Evolutionary conservation across 2,888 invertebrate species (phyloP).

Genomic region (Apantesis nais): DNA sequence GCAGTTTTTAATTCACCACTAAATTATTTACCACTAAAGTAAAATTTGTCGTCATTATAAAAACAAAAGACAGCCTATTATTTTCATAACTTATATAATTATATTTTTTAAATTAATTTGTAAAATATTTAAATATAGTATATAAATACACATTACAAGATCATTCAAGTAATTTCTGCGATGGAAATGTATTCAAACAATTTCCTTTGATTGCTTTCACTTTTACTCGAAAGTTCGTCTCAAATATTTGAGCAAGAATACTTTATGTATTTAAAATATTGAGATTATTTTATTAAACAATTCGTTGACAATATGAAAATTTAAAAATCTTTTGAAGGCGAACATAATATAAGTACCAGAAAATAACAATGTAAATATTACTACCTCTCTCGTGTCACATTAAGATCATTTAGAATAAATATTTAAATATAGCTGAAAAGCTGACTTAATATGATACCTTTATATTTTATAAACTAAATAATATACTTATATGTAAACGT

Average conservation of each 20-base stretch:
- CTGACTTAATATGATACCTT: too few species aligned
- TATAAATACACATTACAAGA: slow-evolving; percentile 1
- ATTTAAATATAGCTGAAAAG: too few species aligned
- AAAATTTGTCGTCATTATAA: neutral
- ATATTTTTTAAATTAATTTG: neutral
- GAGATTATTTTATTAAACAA: slow-evolving; percentile 11
- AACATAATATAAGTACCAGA: too few species aligned
- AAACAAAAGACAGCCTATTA: neutral
- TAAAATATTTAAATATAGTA: too few species aligned
- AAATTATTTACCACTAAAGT: too few species aligned
- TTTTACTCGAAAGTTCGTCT: slow-evolving; percentile 15
- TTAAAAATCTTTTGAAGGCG: neutral
- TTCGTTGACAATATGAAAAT: neutral
- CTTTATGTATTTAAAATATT: slow-evolving; percentile 11
- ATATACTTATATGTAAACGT: too few species aligned
- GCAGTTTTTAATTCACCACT: too few species aligned
- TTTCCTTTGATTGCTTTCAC: slow-evolving; percentile 16
- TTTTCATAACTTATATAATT: neutral
- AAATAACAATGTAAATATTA: too few species aligned
- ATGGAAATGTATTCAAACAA: slow-evolving; percentile 19
- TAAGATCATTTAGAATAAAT: too few species aligned
- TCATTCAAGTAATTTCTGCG: slow-evolving; percentile 9
- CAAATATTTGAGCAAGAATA: slow-evolving; percentile 17
- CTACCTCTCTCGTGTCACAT: too few species aligned
- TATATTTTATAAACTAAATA: too few species aligned